Conservation (phyloP, 2,113 vertebrate genomes). For the Corapipo altera region DNA sequence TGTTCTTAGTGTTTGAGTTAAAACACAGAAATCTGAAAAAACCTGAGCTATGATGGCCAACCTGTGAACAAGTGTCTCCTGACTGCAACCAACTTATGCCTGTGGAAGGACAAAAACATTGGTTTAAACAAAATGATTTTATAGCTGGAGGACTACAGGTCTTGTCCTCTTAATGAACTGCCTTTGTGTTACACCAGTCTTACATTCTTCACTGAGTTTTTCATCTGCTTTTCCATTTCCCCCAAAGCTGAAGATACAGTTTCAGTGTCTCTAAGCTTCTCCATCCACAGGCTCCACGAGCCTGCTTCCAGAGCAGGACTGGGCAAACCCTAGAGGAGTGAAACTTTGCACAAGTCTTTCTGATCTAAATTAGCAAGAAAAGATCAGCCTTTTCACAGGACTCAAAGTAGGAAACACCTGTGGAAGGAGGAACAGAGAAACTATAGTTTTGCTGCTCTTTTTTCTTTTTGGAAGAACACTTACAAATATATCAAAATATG, state of each 20-base stretch:
- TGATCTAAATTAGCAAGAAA: not conserved
- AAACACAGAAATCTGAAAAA: not conserved
- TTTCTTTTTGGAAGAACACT: conserved; percentile 60
- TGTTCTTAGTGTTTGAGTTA: not conserved
- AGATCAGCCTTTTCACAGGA: not conserved
- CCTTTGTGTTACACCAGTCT: not conserved
- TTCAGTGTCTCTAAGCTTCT: not conserved
- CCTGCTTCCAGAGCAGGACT: not conserved
- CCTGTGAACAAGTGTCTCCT: not conserved
- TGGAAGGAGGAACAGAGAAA: not conserved
- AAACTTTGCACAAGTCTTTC: not conserved
- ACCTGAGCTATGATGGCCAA: not conserved
- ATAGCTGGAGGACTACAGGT: not conserved
- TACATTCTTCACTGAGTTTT: not conserved
- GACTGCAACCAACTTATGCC: not conserved
- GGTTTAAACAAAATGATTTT: not conserved
- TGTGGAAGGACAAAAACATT: fast-evolving
- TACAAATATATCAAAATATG: conserved; percentile 99
- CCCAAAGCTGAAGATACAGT: not conserved
- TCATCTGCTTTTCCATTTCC: fast-evolving
- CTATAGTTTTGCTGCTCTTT: not conserved
- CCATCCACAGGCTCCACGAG: not conserved
- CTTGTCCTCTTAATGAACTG: not conserved
- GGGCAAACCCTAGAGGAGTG: not conserved
- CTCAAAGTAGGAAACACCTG: not conserved